phyloP scores from a whole-genome alignment of 1,140 invertebrate genomes.

The Medauroidea extradentata region DNA sequence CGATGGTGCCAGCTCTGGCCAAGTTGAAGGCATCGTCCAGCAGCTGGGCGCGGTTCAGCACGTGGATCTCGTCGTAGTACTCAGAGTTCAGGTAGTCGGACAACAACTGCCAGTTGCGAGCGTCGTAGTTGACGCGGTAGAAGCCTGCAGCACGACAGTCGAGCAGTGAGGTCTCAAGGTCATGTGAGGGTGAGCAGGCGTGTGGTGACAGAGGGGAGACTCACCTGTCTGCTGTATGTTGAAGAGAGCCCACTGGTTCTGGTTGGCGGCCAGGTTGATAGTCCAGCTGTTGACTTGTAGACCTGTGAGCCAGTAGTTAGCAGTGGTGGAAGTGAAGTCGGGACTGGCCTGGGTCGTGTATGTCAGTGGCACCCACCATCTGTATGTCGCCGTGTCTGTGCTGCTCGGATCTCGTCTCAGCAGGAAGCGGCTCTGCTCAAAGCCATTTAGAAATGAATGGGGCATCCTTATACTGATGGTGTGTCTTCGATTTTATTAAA shows the following conservation, averaged over 20 bases:
- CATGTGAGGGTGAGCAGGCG: too few species aligned
- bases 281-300: background rate
- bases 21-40: conserved; percentile 58
- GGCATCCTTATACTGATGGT: too few species aligned
- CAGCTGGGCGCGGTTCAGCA: conserved; percentile 54
- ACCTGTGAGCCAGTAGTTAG: background rate
- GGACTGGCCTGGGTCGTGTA: background rate
- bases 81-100: conserved; percentile 36
- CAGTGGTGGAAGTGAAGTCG: background rate
- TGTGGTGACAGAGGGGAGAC: too few species aligned
- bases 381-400: background rate
- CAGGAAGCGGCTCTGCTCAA: too few species aligned
- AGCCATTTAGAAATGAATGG: too few species aligned
- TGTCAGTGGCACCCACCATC: background rate
- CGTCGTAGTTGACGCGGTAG: conserved; percentile 54
- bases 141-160: too few species aligned
- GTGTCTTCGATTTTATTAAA: too few species aligned
- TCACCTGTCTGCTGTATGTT: conserved; percentile 46
- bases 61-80: conserved; percentile 38
- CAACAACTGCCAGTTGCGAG: conserved; percentile 46
- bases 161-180: too few species aligned
- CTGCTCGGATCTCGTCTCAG: too few species aligned
- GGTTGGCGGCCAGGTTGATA: background rate
- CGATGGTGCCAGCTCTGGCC: conserved; percentile 39
- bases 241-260: conserved; percentile 4